Conservation (phyloP, 30 jellyfish, hydroid and myxozoan species). For the Pelagia noctiluca region DNA sequence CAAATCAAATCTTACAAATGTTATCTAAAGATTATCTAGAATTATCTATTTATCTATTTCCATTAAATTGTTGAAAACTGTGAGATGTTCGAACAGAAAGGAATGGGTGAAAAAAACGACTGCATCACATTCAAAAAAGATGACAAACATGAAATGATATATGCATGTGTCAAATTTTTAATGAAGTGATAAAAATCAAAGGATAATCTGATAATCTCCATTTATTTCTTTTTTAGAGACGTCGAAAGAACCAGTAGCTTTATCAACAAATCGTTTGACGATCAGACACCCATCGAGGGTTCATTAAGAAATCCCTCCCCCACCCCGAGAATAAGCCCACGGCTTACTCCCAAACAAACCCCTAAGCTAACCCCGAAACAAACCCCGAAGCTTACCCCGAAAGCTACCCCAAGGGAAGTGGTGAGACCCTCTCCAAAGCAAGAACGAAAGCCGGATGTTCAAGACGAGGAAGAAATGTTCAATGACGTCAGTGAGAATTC, state of each 20-base stretch:
- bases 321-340: too few relatives aligned
- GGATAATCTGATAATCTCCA: background rate
- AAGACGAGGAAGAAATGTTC: constrained; percentile 50
- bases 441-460: constrained; percentile 50
- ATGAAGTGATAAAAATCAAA: background rate
- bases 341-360: constrained; percentile 46
- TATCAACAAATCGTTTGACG: constrained; percentile 50
- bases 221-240: constrained; percentile 19
- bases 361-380: constrained; percentile 45
- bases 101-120: too few relatives aligned
- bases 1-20: too few relatives aligned
- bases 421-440: constrained; percentile 1
- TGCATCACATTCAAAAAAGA: too few relatives aligned
- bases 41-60: too few relatives aligned
- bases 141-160: too few relatives aligned
- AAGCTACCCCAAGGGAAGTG: constrained; percentile 12
- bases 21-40: too few relatives aligned
- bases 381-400: constrained; percentile 36
- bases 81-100: too few relatives aligned
- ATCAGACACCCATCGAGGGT: background rate
- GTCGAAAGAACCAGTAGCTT: constrained; percentile 36
- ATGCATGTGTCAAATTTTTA: too few relatives aligned
- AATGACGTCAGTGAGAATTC: constrained; percentile 70
- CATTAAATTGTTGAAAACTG: too few relatives aligned
- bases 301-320: background rate